phyloP scores from a whole-genome alignment of 2,888 invertebrate genomes.

The Halictus ligatus region DNA sequence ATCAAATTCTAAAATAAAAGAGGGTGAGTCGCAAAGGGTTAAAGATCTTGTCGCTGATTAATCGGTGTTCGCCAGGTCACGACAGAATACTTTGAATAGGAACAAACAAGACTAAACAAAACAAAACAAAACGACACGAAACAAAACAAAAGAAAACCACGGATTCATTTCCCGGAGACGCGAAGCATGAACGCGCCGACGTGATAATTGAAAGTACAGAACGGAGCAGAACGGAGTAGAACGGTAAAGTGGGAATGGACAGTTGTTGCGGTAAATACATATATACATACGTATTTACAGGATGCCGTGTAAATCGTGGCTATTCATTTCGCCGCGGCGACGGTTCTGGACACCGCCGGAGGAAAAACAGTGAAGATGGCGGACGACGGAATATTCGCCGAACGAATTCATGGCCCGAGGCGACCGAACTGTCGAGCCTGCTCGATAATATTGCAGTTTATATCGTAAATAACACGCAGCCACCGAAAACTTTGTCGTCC shows the following conservation, averaged over 20 bases:
- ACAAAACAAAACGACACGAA: background rate
- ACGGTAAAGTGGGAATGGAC: background rate
- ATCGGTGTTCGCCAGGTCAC: background rate
- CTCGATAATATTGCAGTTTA: constrained; percentile 63
- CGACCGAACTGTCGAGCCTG: constrained; percentile 2
- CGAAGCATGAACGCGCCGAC: background rate
- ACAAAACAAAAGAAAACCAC: background rate
- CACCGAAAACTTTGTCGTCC: constrained; percentile 59
- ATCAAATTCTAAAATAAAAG: background rate
- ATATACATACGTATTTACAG: constrained; percentile 38
- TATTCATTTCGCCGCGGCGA: constrained; percentile 45
- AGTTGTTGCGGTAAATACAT: background rate
- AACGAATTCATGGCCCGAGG: constrained; percentile 49
- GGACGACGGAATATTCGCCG: constrained; percentile 38
- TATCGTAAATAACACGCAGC: constrained; percentile 57
- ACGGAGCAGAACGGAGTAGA: background rate
- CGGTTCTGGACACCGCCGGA: constrained; percentile 6
- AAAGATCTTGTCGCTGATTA: background rate
- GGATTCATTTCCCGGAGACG: background rate
- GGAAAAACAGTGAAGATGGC: constrained; percentile 51
- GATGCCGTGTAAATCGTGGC: constrained; percentile 32
- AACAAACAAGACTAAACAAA: background rate
- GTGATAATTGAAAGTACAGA: constrained; percentile 24
- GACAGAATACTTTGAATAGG: background rate
- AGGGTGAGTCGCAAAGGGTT: background rate